Conservation (phyloP, 2,888 invertebrate species). For the Drosophila hamatofila region DNA sequence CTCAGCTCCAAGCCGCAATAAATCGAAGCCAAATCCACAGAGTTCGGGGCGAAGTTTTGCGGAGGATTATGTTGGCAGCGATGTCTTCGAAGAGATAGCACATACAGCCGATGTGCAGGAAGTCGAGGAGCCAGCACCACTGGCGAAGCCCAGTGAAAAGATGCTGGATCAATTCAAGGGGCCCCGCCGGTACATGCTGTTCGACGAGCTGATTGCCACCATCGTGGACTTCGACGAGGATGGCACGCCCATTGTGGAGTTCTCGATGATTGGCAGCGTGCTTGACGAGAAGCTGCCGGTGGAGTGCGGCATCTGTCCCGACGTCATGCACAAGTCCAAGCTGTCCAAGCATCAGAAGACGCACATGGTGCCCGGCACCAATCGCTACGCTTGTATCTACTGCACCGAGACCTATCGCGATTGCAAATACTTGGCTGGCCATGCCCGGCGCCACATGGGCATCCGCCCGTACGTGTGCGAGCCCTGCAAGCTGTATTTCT, state of each 20-base stretch:
- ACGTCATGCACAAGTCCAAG: constrained; percentile 75
- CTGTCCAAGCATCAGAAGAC: constrained; percentile 76
- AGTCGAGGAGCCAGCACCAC: constrained; percentile 34
- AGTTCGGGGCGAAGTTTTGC: constrained; percentile 5
- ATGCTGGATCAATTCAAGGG: constrained; percentile 65
- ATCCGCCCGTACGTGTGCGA: constrained; percentile 82
- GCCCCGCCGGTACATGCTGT: constrained; percentile 76
- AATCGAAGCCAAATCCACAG: constrained; percentile 21
- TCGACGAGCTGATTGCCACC: constrained; percentile 81
- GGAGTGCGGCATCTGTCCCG: constrained; percentile 82
- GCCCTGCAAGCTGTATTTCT: constrained; percentile 79
- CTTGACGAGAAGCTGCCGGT: constrained; percentile 77
- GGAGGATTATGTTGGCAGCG: background rate
- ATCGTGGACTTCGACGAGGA: constrained; percentile 80
- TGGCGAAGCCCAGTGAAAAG: constrained; percentile 59
- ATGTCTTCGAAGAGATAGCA: constrained; percentile 16
- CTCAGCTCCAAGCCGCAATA: constrained; percentile 7
- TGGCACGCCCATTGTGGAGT: constrained; percentile 79
- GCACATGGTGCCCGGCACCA: constrained; percentile 74
- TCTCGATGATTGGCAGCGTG: constrained; percentile 68
- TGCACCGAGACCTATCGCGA: constrained; percentile 81
- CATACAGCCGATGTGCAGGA: background rate
- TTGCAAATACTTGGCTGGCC: constrained; percentile 81
- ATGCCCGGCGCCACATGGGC: constrained; percentile 82
- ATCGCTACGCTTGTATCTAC: constrained; percentile 80